Percentiles rank a stretch among this genome's conserved stretches.
These are phyloP conservation scores for Clepsis dumicolana DNA, from an alignment of 2,888 invertebrate species.

Conservation along the genomic window DNA sequence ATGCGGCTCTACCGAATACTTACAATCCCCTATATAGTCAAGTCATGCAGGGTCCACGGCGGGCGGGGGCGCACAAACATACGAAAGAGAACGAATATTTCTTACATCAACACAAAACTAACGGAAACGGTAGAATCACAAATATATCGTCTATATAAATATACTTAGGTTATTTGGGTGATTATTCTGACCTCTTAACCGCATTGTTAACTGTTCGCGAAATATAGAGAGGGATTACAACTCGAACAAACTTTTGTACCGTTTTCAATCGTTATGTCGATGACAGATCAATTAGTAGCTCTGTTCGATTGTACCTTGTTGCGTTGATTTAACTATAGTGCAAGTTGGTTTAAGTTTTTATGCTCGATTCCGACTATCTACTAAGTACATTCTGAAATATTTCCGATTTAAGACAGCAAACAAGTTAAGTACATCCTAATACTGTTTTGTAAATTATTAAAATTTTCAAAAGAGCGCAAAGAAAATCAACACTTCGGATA, in stretches of 20 bases:
- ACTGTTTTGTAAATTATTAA: no score
- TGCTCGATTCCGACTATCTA: background rate
- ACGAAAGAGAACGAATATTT: slow-evolving; percentile 59
- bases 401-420: no score
- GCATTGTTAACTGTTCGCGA: background rate
- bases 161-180: slow-evolving; percentile 3
- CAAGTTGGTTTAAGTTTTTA: background rate
- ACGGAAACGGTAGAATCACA: slow-evolving; percentile 17
- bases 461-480: no score
- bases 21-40: slow-evolving; percentile 80
- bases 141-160: slow-evolving; percentile 16
- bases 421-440: no score
- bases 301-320: background rate
- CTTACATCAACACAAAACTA: slow-evolving; percentile 39
- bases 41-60: slow-evolving; percentile 82
- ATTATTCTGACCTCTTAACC: slow-evolving; percentile 3
- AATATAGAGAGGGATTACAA: background rate
- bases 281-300: slow-evolving; percentile 7
- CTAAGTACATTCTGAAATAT: no score
- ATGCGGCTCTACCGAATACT: slow-evolving; percentile 65
- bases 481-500: no score
- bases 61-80: slow-evolving; percentile 74
- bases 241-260: background rate
- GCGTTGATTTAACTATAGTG: background rate
- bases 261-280: background rate